phyloP scores from a whole-genome alignment of 2,113 vertebrate genomes.

The Triplophysa tibetana region DNA sequence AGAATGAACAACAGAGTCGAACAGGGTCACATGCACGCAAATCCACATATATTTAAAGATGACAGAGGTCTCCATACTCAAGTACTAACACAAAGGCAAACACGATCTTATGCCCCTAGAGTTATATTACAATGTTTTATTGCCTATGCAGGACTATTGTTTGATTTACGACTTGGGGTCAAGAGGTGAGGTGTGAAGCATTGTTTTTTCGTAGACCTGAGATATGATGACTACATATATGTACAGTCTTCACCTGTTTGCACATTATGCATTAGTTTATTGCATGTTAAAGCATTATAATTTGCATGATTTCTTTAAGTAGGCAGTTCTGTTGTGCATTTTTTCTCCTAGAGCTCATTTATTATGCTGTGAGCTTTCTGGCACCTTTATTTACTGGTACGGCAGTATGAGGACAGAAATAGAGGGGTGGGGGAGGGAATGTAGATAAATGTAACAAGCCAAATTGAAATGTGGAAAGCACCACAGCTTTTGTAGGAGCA shows the following conservation, averaged over 20 bases:
- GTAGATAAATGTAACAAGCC: too few species aligned
- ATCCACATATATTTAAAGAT: conserved; percentile 64
- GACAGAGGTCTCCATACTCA: conserved; percentile 56
- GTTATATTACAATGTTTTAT: conserved; percentile 26
- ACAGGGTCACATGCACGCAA: conserved; percentile 64
- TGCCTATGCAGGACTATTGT: neutral
- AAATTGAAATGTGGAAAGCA: neutral
- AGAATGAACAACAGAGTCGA: conserved; percentile 60
- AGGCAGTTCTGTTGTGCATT: conserved; percentile 28
- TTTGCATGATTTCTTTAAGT: conserved; percentile 51
- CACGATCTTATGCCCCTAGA: conserved; percentile 1
- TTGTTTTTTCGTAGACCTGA: conserved; percentile 44
- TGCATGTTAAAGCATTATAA: conserved; percentile 38
- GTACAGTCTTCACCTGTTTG: conserved; percentile 51
- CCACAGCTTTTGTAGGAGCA: neutral
- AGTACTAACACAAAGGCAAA: conserved; percentile 31
- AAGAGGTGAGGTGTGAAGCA: conserved; percentile 58
- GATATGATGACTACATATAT: conserved; percentile 52
- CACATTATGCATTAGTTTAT: conserved; percentile 38
- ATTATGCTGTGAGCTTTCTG: conserved; percentile 20
- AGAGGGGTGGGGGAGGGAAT: neutral
- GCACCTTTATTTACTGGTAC: neutral
- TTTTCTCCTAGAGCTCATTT: conserved; percentile 27
- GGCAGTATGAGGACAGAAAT: neutral
- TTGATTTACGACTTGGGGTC: conserved; percentile 62